Conservation (phyloP, 2,888 invertebrate genomes). For the Eupithecia inturbata region DNA sequence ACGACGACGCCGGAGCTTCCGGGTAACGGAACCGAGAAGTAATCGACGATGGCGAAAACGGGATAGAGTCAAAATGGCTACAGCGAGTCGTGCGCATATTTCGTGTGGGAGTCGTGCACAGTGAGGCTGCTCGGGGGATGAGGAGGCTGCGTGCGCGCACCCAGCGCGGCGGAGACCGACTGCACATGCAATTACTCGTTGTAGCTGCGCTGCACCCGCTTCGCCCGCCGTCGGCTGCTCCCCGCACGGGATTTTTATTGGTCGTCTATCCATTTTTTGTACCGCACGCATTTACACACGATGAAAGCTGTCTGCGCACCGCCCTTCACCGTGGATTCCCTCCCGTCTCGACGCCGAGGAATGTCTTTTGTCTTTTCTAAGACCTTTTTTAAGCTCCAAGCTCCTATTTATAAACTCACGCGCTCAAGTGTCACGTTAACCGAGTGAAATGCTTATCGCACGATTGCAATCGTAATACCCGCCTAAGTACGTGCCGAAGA, state of each 20-base stretch:
- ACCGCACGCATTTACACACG: constrained; percentile 75
- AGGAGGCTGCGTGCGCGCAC: constrained; percentile 81
- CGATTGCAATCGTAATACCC: constrained; percentile 42
- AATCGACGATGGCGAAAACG: constrained; percentile 58
- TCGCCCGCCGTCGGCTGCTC: constrained; percentile 78
- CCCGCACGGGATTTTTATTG: constrained; percentile 81
- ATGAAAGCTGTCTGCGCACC: constrained; percentile 75
- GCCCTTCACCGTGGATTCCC: constrained; percentile 75
- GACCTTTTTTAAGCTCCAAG: constrained; percentile 46
- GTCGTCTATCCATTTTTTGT: constrained; percentile 81
- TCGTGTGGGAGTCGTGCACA: constrained; percentile 54
- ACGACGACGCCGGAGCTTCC: constrained; percentile 57
- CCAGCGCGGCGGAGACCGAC: constrained; percentile 75
- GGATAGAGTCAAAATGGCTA: constrained; percentile 50
- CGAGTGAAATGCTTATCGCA: constrained; percentile 33
- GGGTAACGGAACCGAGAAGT: constrained; percentile 63
- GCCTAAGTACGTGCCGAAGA: constrained; percentile 46
- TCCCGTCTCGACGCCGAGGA: constrained; percentile 72
- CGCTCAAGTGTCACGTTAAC: constrained; percentile 31
- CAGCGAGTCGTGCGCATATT: constrained; percentile 58
- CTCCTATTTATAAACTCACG: constrained; percentile 34
- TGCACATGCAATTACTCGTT: constrained; percentile 71
- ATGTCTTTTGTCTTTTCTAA: constrained; percentile 71
- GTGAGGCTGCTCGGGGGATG: constrained; percentile 48
- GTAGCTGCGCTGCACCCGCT: constrained; percentile 70